Evolutionary conservation across 2,113 vertebrate genomes (phyloP).

Genomic region (Neopipo cinnamomea): DNA sequence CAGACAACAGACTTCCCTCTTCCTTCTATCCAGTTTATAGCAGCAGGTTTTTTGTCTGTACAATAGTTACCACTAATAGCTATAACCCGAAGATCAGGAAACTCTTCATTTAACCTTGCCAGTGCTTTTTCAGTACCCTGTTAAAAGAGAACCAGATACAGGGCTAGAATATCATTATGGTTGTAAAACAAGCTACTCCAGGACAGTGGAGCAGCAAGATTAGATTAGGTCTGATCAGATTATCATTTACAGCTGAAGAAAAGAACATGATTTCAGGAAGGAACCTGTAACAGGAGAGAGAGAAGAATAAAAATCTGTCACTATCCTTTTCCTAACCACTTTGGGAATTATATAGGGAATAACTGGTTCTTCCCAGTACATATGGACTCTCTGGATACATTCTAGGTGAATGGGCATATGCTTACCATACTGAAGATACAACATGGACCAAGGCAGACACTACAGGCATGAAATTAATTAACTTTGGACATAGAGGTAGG

Average conservation of each 20-base stretch:
- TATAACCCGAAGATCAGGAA: conserved; percentile 88
- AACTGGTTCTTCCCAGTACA: background rate
- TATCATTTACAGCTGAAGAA: background rate
- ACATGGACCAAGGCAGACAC: background rate
- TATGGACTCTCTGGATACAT: background rate
- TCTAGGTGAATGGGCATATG: background rate
- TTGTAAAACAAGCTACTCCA: background rate
- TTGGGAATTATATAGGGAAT: background rate
- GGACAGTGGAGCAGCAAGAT: background rate
- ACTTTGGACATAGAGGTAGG: background rate
- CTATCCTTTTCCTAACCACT: background rate
- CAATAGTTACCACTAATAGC: conserved; percentile 96
- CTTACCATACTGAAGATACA: background rate
- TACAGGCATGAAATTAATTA: background rate
- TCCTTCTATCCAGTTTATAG: conserved; percentile 97
- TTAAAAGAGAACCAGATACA: background rate
- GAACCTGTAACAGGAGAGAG: background rate
- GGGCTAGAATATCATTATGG: background rate
- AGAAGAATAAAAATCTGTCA: background rate
- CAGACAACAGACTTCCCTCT: conserved; percentile 95
- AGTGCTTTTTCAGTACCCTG: conserved; percentile 96
- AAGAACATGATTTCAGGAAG: background rate
- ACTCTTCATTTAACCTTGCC: conserved; percentile 83
- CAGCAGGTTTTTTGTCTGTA: conserved; percentile 96
- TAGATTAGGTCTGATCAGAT: background rate